phyloP scores from a whole-genome alignment of 2,113 vertebrate species.

The Myotis brandtii region DNA sequence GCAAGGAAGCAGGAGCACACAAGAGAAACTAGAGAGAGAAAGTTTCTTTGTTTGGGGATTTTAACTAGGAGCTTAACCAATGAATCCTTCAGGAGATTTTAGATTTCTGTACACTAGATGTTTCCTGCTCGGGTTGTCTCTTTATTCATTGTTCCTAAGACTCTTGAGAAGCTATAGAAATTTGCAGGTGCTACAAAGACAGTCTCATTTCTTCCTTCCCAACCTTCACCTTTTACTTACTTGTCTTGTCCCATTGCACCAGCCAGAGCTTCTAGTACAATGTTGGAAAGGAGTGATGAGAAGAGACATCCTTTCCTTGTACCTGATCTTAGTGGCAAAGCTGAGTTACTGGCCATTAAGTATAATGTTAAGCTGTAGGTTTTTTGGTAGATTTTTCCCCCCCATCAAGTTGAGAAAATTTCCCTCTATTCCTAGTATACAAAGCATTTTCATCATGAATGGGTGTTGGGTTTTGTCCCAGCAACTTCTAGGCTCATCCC shows the following conservation, averaged over 20 bases:
- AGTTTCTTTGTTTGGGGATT: neutral
- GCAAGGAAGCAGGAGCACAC: neutral
- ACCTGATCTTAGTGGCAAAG: neutral
- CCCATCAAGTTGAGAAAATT: neutral
- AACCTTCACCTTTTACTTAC: neutral
- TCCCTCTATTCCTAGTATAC: neutral
- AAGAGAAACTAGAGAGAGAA: neutral
- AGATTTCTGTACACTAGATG: too few species aligned
- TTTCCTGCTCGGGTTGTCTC: neutral
- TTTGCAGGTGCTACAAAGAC: neutral
- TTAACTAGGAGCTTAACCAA: neutral
- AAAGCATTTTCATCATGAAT: constrained; percentile 11
- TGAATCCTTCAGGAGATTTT: neutral
- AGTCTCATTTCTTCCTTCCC: neutral
- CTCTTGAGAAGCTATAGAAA: neutral
- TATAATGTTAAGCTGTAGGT: neutral
- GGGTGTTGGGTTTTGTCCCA: neutral
- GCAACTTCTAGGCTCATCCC: neutral
- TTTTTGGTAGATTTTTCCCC: neutral
- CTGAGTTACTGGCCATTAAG: neutral
- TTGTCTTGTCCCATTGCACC: neutral
- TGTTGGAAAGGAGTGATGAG: neutral
- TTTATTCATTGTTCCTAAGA: neutral
- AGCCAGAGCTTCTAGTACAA: neutral
- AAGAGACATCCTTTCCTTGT: neutral